A percentile compares a stretch with the other conserved stretches of the same genome.
Conservation (phyloP, 2,113 vertebrate species). For the Salvelinus alpinus region DNA sequence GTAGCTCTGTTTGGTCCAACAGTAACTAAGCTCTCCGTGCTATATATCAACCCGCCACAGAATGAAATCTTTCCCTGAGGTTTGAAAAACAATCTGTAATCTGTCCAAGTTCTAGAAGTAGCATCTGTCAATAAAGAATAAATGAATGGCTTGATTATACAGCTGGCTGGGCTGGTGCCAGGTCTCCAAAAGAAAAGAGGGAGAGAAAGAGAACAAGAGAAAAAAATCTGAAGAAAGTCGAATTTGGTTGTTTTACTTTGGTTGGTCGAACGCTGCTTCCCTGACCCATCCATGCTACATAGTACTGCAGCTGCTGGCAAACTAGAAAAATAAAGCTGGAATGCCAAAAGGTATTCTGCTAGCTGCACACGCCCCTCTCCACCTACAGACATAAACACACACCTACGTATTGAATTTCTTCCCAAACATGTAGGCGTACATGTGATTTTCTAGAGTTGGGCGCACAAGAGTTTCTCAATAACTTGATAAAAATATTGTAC, state of each 20-base stretch:
- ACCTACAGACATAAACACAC: slow-evolving; percentile 64
- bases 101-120: slow-evolving; percentile 55
- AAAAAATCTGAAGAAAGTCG: slow-evolving; percentile 39
- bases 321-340: slow-evolving; percentile 64
- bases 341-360: slow-evolving; percentile 67
- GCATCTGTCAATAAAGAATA: slow-evolving; percentile 78
- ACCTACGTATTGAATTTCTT: slow-evolving; percentile 27
- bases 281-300: slow-evolving; percentile 54
- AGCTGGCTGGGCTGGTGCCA: slow-evolving; percentile 70
- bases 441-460: neutral
- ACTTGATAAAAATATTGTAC: neutral
- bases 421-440: neutral
- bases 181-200: slow-evolving; percentile 43
- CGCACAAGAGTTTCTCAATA: neutral
- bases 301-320: slow-evolving; percentile 63
- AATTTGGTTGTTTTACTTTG: slow-evolving; percentile 71
- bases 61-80: slow-evolving; percentile 64
- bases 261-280: slow-evolving; percentile 59
- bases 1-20: slow-evolving; percentile 57
- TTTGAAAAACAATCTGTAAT: slow-evolving; percentile 64
- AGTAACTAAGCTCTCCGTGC: slow-evolving; percentile 61
- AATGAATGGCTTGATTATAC: slow-evolving; percentile 73
- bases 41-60: slow-evolving; percentile 57
- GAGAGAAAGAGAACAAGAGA: slow-evolving; percentile 24
- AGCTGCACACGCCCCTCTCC: slow-evolving; percentile 48